phyloP scores from a whole-genome alignment of 2,113 vertebrate species.

The Clarias magur region DNA sequence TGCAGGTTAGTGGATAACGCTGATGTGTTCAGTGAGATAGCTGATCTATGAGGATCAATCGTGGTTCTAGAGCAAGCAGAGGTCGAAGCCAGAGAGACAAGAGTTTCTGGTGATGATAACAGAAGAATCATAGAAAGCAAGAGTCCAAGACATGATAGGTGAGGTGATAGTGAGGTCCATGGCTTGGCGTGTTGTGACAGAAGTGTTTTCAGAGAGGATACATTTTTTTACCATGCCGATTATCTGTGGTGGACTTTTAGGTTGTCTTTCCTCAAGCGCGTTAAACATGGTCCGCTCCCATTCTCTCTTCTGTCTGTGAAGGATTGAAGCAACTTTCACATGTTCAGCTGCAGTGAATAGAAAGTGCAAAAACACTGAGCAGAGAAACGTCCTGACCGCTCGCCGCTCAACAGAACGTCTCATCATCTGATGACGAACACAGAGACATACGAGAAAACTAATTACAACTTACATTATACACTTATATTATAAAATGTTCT shows the following conservation, averaged over 20 bases:
- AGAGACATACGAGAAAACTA: background rate
- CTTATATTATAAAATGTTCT: background rate
- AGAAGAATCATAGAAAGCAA: too few relatives aligned
- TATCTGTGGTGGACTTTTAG: background rate
- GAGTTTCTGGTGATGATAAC: too few relatives aligned
- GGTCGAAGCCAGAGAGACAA: too few relatives aligned
- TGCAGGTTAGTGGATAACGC: too few relatives aligned
- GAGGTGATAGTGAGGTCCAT: too few relatives aligned
- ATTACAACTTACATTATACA: background rate
- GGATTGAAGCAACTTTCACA: constrained; percentile 4
- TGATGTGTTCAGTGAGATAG: too few relatives aligned
- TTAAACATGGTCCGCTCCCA: constrained; percentile 36
- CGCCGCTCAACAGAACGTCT: constrained; percentile 11
- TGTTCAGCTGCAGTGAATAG: background rate
- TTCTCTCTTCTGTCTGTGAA: constrained; percentile 37
- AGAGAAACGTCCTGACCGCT: constrained; percentile 29
- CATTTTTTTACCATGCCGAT: constrained; percentile 33
- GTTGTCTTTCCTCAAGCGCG: background rate
- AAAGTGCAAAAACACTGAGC: constrained; percentile 30
- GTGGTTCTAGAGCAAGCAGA: too few relatives aligned
- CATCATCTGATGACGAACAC: background rate
- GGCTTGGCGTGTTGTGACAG: too few relatives aligned
- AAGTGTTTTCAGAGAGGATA: too few relatives aligned
- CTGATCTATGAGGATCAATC: too few relatives aligned
- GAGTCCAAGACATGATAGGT: too few relatives aligned